phyloP scores from a whole-genome alignment of 2,888 invertebrate genomes.

The Thelaira solivaga region DNA sequence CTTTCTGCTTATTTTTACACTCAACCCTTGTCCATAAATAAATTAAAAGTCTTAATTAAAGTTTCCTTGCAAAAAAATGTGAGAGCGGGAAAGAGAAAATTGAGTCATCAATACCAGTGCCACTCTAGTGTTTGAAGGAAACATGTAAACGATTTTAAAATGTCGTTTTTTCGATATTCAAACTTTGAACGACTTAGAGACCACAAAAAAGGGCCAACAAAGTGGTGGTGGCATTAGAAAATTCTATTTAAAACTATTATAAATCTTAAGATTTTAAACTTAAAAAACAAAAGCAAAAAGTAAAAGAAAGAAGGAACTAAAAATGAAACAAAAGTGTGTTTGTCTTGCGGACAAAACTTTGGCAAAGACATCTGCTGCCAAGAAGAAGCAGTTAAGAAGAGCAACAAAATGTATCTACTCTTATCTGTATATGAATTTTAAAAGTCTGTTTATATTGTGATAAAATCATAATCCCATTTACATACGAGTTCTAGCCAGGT shows the following conservation, averaged over 20 bases:
- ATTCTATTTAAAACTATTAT: conserved; percentile 53
- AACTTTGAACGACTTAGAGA: conserved; percentile 61
- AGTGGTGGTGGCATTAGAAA: conserved; percentile 39
- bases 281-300: not conserved
- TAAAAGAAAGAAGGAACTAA: conserved; percentile 60
- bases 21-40: conserved; percentile 68
- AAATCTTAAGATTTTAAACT: conserved; percentile 55
- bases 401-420: too few species aligned
- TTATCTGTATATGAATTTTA: conserved; percentile 39
- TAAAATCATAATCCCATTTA: conserved; percentile 78
- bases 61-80: conserved; percentile 62
- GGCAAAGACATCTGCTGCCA: conserved; percentile 59
- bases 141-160: conserved; percentile 53
- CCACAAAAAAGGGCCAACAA: conserved; percentile 56
- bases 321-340: conserved; percentile 69
- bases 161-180: conserved; percentile 40
- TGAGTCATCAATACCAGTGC: conserved; percentile 17
- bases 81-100: not conserved
- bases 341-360: conserved; percentile 70
- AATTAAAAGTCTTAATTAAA: conserved; percentile 76
- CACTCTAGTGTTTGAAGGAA: conserved; percentile 23
- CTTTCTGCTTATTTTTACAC: conserved; percentile 15
- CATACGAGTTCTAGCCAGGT: conserved; percentile 63
- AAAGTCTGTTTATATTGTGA: conserved; percentile 67
- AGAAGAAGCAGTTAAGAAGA: conserved; percentile 19